phyloP scores from a whole-genome alignment of 2,888 invertebrate species.

The Mellilla xanthometata region DNA sequence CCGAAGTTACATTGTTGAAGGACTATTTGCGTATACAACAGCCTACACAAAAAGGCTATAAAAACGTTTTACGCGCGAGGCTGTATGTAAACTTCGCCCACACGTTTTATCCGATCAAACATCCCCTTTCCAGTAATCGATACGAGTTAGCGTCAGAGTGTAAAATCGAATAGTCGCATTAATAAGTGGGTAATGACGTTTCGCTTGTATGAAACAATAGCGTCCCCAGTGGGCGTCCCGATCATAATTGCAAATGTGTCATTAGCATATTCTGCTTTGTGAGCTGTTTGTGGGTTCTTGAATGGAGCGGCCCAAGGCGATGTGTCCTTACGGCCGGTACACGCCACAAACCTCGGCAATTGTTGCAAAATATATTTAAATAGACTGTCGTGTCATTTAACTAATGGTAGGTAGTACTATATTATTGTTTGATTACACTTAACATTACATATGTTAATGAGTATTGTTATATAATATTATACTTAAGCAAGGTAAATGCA shows the following conservation, averaged over 20 bases:
- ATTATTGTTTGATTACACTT: too few species aligned
- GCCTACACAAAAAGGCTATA: too few species aligned
- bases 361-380: background rate
- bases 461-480: too few species aligned
- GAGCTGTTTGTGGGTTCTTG: conserved; percentile 46
- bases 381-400: background rate
- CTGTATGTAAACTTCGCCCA: background rate
- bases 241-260: conserved; percentile 78
- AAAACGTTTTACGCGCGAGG: background rate
- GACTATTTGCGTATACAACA: too few species aligned
- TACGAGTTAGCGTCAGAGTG: conserved; percentile 11
- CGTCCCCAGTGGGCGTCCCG: conserved; percentile 67
- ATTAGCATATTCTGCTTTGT: conserved; percentile 78
- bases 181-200: conserved; percentile 50
- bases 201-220: conserved; percentile 66
- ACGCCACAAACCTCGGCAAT: conserved; percentile 35
- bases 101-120: conserved; percentile 1
- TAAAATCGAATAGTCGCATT: conserved; percentile 32
- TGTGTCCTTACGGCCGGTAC: conserved; percentile 55
- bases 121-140: conserved; percentile 25
- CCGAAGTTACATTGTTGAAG: too few species aligned
- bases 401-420: too few species aligned
- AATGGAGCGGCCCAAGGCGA: conserved; percentile 68
- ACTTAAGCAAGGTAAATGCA: too few species aligned
- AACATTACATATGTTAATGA: too few species aligned